A percentile compares a stretch with the other conserved stretches of the same genome.
Evolutionary conservation across 2,888 invertebrate species (phyloP).

Genomic region (Eurytoma californica): DNA sequence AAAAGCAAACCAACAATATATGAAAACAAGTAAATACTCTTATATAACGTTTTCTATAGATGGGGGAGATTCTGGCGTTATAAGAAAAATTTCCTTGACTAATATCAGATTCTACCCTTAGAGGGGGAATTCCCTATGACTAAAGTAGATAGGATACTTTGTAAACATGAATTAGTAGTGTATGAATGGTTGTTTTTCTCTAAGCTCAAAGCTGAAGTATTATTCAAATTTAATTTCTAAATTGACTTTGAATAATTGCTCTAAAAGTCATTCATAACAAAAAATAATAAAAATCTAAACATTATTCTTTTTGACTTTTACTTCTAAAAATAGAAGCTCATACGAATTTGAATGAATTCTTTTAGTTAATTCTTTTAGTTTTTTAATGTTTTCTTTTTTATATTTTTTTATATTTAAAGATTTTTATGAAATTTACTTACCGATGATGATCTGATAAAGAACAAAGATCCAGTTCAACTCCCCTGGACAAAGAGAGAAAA

Average conservation of each 20-base stretch:
- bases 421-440: neutral
- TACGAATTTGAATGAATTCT: neutral
- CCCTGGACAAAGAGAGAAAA: slow-evolving; percentile 30
- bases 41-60: slow-evolving; percentile 28
- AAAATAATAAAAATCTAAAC: neutral
- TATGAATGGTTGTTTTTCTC: slow-evolving; percentile 6
- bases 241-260: neutral
- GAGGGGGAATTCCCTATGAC: slow-evolving; percentile 20
- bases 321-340: neutral
- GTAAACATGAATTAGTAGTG: slow-evolving; percentile 20
- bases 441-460: neutral
- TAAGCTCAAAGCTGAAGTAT: neutral
- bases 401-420: neutral
- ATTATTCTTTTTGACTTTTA: neutral
- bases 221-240: neutral
- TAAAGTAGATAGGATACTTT: slow-evolving; percentile 21
- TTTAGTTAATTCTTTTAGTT: neutral
- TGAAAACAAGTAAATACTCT: slow-evolving; percentile 22
- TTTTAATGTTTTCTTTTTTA: neutral
- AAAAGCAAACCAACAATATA: slow-evolving; percentile 2
- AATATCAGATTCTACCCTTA: slow-evolving; percentile 24
- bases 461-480: slow-evolving; percentile 33
- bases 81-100: slow-evolving; percentile 17
- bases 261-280: neutral
- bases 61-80: slow-evolving; percentile 18